These are phyloP conservation scores for Trichonephila clavata DNA, from an alignment of 1,140 invertebrate species.

Conservation along the genomic window DNA sequence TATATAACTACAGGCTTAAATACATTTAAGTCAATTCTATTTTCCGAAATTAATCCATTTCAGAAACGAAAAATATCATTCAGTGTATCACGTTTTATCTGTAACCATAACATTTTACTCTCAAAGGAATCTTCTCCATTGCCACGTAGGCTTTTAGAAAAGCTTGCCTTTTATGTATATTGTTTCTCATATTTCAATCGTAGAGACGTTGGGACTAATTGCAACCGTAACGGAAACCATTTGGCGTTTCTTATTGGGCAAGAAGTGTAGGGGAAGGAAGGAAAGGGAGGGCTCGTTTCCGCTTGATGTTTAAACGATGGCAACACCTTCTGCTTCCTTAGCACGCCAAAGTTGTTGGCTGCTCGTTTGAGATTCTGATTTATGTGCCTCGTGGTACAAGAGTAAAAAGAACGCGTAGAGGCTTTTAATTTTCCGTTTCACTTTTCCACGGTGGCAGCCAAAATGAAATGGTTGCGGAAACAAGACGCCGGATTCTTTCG, in stretches of 20 bases:
- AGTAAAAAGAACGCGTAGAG: background rate
- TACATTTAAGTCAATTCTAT: no score
- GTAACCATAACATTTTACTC: no score
- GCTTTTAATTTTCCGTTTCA: conserved; percentile 22
- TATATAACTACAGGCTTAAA: no score
- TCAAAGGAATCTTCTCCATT: no score
- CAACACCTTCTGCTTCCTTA: conserved; percentile 9
- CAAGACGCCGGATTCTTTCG: background rate
- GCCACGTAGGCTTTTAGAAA: no score
- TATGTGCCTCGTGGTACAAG: background rate
- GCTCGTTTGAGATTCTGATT: background rate
- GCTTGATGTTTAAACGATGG: conserved; percentile 26
- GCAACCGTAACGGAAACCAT: conserved; percentile 1
- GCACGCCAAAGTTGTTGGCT: background rate
- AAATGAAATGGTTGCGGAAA: conserved; percentile 1
- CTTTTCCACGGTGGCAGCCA: background rate
- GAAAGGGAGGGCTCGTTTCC: background rate
- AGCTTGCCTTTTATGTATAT: background rate
- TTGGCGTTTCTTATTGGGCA: background rate
- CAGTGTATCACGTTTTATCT: no score
- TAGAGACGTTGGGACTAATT: background rate
- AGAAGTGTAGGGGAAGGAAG: background rate
- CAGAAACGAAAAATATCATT: no score
- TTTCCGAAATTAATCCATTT: no score
- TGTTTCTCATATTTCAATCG: background rate